A percentile compares a stretch with the other conserved stretches of the same genome.
Evolutionary conservation across 2,888 invertebrate genomes (phyloP).

Genomic region (Lithophane socia): DNA sequence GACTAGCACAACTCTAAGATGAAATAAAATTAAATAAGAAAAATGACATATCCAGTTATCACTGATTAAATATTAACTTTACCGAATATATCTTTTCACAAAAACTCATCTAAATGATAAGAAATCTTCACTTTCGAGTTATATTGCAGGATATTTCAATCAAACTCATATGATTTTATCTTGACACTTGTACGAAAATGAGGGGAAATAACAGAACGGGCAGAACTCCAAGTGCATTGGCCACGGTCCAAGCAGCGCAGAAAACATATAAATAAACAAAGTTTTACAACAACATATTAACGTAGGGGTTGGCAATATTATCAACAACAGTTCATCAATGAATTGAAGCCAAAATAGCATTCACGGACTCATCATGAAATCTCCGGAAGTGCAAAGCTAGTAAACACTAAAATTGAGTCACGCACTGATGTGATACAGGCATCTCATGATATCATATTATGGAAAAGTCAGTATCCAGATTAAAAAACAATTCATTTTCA

Average conservation of each 20-base stretch:
- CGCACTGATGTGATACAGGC: background rate
- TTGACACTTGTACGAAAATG: conserved; percentile 30
- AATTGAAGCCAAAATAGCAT: conserved; percentile 13
- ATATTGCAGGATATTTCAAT: conserved; percentile 22
- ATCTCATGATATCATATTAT: background rate
- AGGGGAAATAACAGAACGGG: conserved; percentile 33
- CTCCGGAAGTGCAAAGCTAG: background rate
- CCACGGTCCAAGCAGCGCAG: conserved; percentile 40
- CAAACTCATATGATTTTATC: conserved; percentile 45
- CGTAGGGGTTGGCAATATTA: conserved; percentile 34
- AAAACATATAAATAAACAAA: conserved; percentile 54
- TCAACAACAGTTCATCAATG: conserved; percentile 14
- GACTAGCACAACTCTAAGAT: conserved; percentile 9
- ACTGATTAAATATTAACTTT: conserved; percentile 49
- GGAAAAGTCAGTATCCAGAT: background rate
- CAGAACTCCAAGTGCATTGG: conserved; percentile 50
- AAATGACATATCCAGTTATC: conserved; percentile 44
- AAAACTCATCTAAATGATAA: conserved; percentile 52
- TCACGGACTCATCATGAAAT: conserved; percentile 6
- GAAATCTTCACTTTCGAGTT: conserved; percentile 14
- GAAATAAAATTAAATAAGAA: conserved; percentile 14
- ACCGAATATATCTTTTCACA: conserved; percentile 51
- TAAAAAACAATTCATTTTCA: background rate
- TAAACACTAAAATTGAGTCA: background rate
- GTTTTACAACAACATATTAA: conserved; percentile 23